Evolutionary conservation across 30 jellyfish, hydroid and myxozoan genomes (phyloP), one percentile per base, ranked within the genome.

Genomic region (Turritopsis dohrnii): DNA sequence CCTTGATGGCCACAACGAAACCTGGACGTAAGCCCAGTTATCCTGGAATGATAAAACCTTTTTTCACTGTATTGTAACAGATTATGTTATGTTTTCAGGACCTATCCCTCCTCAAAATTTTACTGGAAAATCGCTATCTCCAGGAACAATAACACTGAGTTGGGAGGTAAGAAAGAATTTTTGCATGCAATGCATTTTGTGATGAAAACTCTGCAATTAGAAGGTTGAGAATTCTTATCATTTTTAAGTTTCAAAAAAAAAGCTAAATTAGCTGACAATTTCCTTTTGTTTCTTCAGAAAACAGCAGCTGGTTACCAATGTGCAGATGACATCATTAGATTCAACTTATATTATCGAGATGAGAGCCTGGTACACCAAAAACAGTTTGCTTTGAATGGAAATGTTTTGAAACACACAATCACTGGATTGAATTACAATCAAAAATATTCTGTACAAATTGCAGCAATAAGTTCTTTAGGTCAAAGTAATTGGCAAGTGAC

Each of bases 91-190:
- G 22, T 69, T 21, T 80, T 79, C 53, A 80, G 87, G 53, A 53
- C 87, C 87, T 19, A 53, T 80, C 28, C 52, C 53, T 9, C 87
- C 87, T 22, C 87, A 80, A 53, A 4, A 53, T 20, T 65, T 80
- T 17, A 69, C 26, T 18, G 65, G 21, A 41, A 76, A 52, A 17
- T 41, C 25, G 0, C 22, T 25, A 52, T 29, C 21, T 65, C 82
- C 87, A 0, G 60, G 28, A 65, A 53, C 87, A 54, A 53, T 80
- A 25, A 28, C 71, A 25, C 79, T 80, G 1, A 80, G 81, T n/a
- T 80, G 87, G 87, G 41, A 80, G 87, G 87, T 80, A 41, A 52
- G 60, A 41, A 41, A 41, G 60, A 41, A n/a, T n/a, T n/a, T n/a
- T n/a, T n/a, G n/a, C n/a, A n/a, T n/a, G n/a, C n/a, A n/a, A n/a